Evolutionary conservation across 2,113 vertebrate species (phyloP).

Genomic region (Phaethon lepturus): DNA sequence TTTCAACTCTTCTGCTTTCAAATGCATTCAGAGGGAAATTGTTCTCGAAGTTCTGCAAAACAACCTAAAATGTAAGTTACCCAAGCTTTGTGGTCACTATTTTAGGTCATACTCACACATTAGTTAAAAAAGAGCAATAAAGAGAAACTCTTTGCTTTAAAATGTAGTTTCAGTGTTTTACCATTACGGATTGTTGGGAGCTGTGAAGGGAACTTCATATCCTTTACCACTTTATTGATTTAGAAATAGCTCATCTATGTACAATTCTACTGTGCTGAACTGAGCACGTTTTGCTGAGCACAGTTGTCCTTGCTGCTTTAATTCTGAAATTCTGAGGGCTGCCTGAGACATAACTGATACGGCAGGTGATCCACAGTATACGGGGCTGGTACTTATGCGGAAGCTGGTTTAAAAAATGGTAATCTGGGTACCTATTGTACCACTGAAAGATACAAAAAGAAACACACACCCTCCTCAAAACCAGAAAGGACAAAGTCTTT

Average conservation of each 20-base stretch:
- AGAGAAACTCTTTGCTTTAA: background rate
- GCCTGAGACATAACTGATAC: background rate
- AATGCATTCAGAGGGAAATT: background rate
- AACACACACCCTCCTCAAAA: background rate
- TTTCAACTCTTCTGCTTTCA: background rate
- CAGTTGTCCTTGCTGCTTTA: background rate
- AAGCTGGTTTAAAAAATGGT: too few species aligned
- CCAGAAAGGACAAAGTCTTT: background rate
- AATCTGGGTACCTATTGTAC: background rate
- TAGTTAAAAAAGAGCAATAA: background rate
- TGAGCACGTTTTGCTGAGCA: background rate
- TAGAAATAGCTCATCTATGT: background rate
- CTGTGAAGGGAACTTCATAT: background rate
- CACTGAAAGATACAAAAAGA: accelerated
- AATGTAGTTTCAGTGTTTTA: background rate
- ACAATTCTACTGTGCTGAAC: background rate
- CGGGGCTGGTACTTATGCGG: too few species aligned
- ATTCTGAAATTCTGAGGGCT: background rate
- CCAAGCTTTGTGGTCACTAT: background rate
- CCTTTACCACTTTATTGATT: background rate
- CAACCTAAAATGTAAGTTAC: background rate
- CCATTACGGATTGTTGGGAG: background rate
- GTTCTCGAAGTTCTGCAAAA: background rate
- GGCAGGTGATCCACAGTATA: too few species aligned
- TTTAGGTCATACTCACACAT: background rate